Percentiles rank a stretch among this genome's conserved stretches.
Evolutionary conservation across 1,140 invertebrate species (phyloP).

Genomic region (Zeugodacus cucurbitae): DNA sequence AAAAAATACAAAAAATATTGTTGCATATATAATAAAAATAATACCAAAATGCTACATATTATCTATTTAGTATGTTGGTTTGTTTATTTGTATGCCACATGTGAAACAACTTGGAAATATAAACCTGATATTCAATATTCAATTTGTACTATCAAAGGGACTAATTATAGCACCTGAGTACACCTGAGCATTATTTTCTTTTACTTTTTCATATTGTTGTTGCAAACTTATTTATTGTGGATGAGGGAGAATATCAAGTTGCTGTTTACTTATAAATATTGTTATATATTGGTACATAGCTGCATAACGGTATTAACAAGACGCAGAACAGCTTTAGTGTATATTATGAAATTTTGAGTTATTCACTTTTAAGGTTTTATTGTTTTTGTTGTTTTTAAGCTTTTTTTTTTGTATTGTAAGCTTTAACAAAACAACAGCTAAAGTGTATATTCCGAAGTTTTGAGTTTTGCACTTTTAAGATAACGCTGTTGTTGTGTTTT

Average conservation of each 20-base stretch:
- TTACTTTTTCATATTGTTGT: no score
- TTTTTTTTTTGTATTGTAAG: no score
- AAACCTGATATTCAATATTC: slow-evolving; percentile 21
- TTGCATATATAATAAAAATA: background rate
- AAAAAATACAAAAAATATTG: background rate
- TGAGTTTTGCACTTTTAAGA: no score
- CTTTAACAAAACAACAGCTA: no score
- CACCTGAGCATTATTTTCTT: slow-evolving; percentile 8
- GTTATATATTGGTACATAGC: background rate
- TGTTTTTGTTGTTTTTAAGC: no score
- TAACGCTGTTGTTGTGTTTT: no score
- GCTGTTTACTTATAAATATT: no score
- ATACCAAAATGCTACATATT: slow-evolving; percentile 12
- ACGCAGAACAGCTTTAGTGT: no score
- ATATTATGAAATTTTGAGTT: no score
- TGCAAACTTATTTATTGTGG: background rate
- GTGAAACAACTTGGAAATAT: background rate
- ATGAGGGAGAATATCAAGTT: background rate
- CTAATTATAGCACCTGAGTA: slow-evolving; percentile 24
- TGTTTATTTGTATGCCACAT: background rate
- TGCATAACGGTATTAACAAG: background rate
- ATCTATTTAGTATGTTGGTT: no score
- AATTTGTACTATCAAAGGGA: slow-evolving; percentile 19
- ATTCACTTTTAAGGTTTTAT: no score
- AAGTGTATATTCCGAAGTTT: no score